Evolutionary conservation across 2,113 vertebrate species (phyloP).

Genomic region (Brachyistius frenatus): DNA sequence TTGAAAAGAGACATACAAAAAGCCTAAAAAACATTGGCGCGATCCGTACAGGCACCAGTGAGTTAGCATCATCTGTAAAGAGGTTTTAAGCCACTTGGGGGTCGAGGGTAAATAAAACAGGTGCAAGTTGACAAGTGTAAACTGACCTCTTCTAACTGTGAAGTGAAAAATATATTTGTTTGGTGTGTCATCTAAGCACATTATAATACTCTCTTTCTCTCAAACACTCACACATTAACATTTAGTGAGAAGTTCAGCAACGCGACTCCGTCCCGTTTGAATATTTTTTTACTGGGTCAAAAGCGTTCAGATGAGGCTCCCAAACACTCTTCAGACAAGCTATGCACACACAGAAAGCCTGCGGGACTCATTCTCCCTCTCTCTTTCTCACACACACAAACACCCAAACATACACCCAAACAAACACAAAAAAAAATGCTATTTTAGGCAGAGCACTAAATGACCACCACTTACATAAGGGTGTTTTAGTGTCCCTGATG

Average conservation of each 20-base stretch:
- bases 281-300: conserved; percentile 65
- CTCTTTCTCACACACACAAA: conserved; percentile 15
- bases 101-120: conserved; percentile 2
- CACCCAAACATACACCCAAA: conserved; percentile 31
- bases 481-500: conserved; percentile 47
- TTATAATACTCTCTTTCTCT: neutral
- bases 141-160: neutral
- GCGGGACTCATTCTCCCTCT: conserved; percentile 33
- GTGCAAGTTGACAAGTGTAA: neutral
- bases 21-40: neutral
- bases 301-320: conserved; percentile 57
- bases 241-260: conserved; percentile 19
- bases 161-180: conserved; percentile 21
- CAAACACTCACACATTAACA: conserved; percentile 10
- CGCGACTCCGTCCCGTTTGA: conserved; percentile 53
- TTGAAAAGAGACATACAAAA: conserved; percentile 8
- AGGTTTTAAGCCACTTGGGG: neutral
- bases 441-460: conserved; percentile 60
- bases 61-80: conserved; percentile 8
- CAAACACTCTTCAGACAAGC: conserved; percentile 54
- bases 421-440: conserved; percentile 38
- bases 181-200: neutral
- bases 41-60: conserved; percentile 17
- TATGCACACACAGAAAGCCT: conserved; percentile 49
- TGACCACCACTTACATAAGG: conserved; percentile 58